Base-by-base conservation (phyloP, 2,797 vertebrate species). In the Eospalax fontanierii region DNA sequence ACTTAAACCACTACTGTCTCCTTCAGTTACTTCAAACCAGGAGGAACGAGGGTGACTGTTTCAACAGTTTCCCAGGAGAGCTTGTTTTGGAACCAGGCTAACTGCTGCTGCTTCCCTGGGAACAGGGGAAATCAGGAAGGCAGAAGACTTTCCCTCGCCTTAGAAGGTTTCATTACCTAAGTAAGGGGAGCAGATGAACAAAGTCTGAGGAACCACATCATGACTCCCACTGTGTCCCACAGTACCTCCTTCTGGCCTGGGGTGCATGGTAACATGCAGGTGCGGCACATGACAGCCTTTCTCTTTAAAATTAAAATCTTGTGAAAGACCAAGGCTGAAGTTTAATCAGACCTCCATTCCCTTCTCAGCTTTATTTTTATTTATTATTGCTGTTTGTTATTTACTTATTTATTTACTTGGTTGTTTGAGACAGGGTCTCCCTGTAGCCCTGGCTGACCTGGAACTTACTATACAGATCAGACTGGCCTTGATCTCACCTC, bases 151-250 rank as follows among this genome's bases (percentile, higher is more conserved):
- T 35, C 10, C 79, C 30, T 90, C 71, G 46, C 75, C 15, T 4
- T 21, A 26, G 16, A 88, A 87, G 84, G 71, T 73, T 82, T 82
- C 93, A 84, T 57, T 75, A 90, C 79, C 35, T 26, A 54, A 54
- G 50, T 9, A 43, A 61, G 11, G 59, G 74, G 90, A 87, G 87
- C 10, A 92, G 63, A 85, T 38, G 46, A 68, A 38, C 40, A 9
- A 46, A 91, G 78, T 59, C 28, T n/a, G 26, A 46, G 90, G 71
- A 82, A 50, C 16, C 30, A 18, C 33, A 59, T 59, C 38, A 11
- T 0, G 1, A 24, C 35, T 73, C 66, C 35, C 28, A 57, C 7
- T 50, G 40, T 14, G 21, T 70, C 74, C 9, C 9, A 66, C 26
- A 24, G 21, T 9, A 26, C 6, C 10, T 35, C 71, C 79, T 85